Evolutionary conservation across 2,888 invertebrate genomes (phyloP).

Genomic region (Campaea margaritaria): DNA sequence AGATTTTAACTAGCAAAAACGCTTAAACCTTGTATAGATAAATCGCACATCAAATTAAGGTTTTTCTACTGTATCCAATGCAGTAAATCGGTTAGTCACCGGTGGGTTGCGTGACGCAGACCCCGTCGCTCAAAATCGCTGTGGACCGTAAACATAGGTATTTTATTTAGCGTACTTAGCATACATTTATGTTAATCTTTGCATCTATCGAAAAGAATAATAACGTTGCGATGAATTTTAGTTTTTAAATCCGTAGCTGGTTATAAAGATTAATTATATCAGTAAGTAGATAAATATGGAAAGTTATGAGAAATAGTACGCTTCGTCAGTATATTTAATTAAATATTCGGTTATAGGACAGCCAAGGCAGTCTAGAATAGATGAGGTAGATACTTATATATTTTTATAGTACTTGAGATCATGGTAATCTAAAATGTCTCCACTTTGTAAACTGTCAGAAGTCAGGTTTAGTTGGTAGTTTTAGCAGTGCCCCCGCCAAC

Average conservation of each 20-base stretch:
- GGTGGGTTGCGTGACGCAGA: slow-evolving; percentile 33
- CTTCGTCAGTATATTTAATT: too few species aligned
- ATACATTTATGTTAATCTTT: slow-evolving; percentile 28
- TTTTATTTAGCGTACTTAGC: too few species aligned
- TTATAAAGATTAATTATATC: background rate
- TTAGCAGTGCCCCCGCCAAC: too few species aligned
- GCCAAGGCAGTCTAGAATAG: too few species aligned
- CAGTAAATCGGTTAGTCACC: slow-evolving; percentile 40
- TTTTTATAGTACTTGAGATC: too few species aligned
- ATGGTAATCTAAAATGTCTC: too few species aligned
- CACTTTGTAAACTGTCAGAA: too few species aligned
- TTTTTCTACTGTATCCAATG: slow-evolving; percentile 28
- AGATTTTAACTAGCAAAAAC: slow-evolving; percentile 9
- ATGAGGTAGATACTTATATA: too few species aligned
- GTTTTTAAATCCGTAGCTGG: background rate
- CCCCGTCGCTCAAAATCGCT: slow-evolving; percentile 25
- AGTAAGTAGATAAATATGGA: too few species aligned
- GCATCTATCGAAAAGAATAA: background rate
- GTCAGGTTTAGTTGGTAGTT: too few species aligned
- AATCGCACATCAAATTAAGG: slow-evolving; percentile 17
- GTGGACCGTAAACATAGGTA: slow-evolving; percentile 32
- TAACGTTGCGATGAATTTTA: background rate
- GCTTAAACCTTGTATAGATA: background rate
- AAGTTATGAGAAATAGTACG: too few species aligned
- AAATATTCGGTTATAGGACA: too few species aligned